Percentiles rank a stretch among this genome's conserved stretches.
phyloP scores from a whole-genome alignment of 92 coral and sea anemone species.

The Paragorgia papillata region DNA sequence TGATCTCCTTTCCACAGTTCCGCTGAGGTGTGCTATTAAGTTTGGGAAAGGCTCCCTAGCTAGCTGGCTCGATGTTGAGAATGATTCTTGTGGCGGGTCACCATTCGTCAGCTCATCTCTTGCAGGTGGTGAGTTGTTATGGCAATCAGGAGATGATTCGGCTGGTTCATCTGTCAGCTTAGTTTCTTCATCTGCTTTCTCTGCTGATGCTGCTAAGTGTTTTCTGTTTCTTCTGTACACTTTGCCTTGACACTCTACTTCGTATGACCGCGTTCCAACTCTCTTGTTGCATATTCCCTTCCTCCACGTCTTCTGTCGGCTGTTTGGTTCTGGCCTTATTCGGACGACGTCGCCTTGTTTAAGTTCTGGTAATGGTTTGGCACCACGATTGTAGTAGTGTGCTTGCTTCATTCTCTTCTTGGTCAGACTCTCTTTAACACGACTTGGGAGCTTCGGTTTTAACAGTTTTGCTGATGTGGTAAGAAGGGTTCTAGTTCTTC shows the following conservation, averaged over 20 bases:
- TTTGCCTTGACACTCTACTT: constrained; percentile 54
- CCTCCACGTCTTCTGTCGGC: constrained; percentile 54
- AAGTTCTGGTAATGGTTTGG: constrained; percentile 56
- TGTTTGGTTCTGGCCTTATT: constrained; percentile 65
- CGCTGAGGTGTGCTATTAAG: background rate
- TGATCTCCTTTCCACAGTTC: constrained; percentile 52
- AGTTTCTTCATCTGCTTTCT: constrained; percentile 43
- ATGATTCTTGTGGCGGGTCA: background rate
- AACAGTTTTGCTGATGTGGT: constrained; percentile 54
- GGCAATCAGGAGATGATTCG: constrained; percentile 44
- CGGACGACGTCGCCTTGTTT: constrained; percentile 61
- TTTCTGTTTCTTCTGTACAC: constrained; percentile 65
- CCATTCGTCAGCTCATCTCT: background rate
- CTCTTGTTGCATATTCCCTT: constrained; percentile 58
- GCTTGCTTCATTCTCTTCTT: constrained; percentile 60
- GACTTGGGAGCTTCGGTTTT: constrained; percentile 45
- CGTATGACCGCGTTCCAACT: constrained; percentile 60
- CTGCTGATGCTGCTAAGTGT: constrained; percentile 53
- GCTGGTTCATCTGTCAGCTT: constrained; percentile 46
- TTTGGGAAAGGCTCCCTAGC: background rate
- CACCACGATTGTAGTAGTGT: constrained; percentile 55
- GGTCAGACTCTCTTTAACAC: constrained; percentile 39
- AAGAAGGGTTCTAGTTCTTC: constrained; percentile 52
- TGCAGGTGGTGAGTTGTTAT: background rate
- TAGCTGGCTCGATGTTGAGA: background rate